phyloP scores from a whole-genome alignment of 2,797 vertebrate genomes.

The Gobionotothen gibberifrons region DNA sequence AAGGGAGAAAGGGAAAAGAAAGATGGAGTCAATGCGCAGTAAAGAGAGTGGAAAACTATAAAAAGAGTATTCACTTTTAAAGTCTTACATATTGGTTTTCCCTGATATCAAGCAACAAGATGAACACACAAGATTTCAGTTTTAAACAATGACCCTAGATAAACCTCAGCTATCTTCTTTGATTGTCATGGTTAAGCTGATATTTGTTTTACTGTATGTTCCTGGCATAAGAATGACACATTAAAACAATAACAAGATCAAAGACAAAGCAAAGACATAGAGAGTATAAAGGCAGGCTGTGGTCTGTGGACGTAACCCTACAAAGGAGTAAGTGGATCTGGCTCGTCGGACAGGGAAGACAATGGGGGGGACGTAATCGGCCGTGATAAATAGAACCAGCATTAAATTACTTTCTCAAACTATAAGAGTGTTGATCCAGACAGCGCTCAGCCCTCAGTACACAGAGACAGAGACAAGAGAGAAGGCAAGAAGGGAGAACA shows the following conservation, averaged over 20 bases:
- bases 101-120: background rate
- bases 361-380: slow-evolving; percentile 57
- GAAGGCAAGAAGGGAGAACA: slow-evolving; percentile 21
- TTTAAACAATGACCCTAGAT: background rate
- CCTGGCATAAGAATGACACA: slow-evolving; percentile 1
- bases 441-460: slow-evolving; percentile 39
- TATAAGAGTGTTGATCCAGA: slow-evolving; percentile 60
- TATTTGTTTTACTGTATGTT: background rate
- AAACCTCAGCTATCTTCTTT: background rate
- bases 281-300: slow-evolving; percentile 1
- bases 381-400: slow-evolving; percentile 73
- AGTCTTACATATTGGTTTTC: background rate
- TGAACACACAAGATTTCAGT: background rate
- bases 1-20: background rate
- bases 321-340: slow-evolving; percentile 52
- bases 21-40: slow-evolving; percentile 3
- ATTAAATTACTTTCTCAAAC: slow-evolving; percentile 73
- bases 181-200: background rate
- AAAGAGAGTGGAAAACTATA: background rate
- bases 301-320: slow-evolving; percentile 43
- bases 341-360: slow-evolving; percentile 34
- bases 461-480: slow-evolving; percentile 26
- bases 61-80: background rate
- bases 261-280: slow-evolving; percentile 14
- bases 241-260: slow-evolving; percentile 2